A percentile compares a stretch with the other conserved stretches of the same genome.
Conservation (phyloP, 2,888 invertebrate species). For the Zaprionus bogoriensis region DNA sequence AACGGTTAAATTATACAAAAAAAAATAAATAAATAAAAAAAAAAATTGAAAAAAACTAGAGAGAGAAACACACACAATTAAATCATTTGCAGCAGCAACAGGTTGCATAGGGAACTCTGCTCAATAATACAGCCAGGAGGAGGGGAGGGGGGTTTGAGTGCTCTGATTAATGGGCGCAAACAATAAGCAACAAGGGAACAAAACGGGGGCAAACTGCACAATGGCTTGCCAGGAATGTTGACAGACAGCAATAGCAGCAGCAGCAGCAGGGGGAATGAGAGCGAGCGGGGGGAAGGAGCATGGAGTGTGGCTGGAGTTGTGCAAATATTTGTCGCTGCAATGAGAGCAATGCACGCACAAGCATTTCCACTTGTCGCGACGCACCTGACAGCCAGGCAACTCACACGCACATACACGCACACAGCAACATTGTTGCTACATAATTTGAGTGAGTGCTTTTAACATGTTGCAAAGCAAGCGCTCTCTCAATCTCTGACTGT, state of each 20-base stretch:
- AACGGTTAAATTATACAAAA: conserved; percentile 38
- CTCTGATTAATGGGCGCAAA: conserved; percentile 69
- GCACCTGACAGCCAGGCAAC: conserved; percentile 51
- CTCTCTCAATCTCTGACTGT: too few species aligned
- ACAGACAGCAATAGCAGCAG: conserved; percentile 1
- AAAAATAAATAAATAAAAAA: conserved; percentile 25
- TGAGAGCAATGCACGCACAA: conserved; percentile 75
- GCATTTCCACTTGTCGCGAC: conserved; percentile 70
- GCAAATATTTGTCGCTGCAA: conserved; percentile 72
- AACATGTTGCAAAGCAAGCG: too few species aligned
- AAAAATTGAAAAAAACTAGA: conserved; percentile 5
- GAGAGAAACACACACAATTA: conserved; percentile 10
- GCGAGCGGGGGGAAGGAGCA: background rate
- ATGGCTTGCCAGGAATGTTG: conserved; percentile 34
- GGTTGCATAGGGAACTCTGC: conserved; percentile 26
- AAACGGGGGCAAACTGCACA: conserved; percentile 37
- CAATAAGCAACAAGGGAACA: conserved; percentile 63
- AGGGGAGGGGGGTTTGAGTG: too few species aligned
- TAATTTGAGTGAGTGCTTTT: conserved; percentile 31
- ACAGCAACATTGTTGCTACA: conserved; percentile 61
- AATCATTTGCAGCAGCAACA: conserved; percentile 43
- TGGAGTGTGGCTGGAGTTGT: conserved; percentile 29
- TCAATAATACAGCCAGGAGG: conserved; percentile 29
- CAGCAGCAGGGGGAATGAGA: background rate
- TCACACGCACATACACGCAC: conserved; percentile 4